Evolutionary conservation across 1,140 invertebrate genomes (phyloP).

Genomic region (Trypoxylus dichotomus): DNA sequence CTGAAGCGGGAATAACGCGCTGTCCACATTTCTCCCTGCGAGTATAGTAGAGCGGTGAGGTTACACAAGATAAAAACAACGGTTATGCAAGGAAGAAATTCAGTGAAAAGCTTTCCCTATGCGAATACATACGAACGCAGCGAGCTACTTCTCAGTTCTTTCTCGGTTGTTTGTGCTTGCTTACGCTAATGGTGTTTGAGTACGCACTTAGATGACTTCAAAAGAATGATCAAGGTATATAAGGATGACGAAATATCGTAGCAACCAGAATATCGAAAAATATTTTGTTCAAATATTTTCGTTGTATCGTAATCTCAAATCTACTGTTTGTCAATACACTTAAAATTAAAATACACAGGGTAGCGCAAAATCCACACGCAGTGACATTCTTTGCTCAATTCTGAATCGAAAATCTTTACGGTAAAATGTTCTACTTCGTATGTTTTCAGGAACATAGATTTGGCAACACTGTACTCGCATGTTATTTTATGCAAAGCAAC

Average conservation of each 20-base stretch:
- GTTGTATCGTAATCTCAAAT: too few relatives aligned
- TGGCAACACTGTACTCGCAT: too few relatives aligned
- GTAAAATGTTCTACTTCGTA: too few relatives aligned
- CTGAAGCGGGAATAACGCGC: constrained; percentile 23
- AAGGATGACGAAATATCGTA: background rate
- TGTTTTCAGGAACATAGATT: too few relatives aligned
- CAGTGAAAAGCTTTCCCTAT: constrained; percentile 42
- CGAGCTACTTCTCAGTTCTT: background rate
- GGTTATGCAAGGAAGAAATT: constrained; percentile 45
- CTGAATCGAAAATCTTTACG: too few relatives aligned
- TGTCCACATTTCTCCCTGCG: constrained; percentile 15
- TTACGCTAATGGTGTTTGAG: background rate
- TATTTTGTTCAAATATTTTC: too few relatives aligned
- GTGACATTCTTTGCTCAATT: too few relatives aligned
- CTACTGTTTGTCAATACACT: too few relatives aligned
- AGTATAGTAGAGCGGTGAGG: constrained; percentile 20
- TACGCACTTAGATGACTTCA: background rate
- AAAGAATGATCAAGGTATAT: background rate
- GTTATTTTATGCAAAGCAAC: too few relatives aligned
- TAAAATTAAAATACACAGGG: too few relatives aligned
- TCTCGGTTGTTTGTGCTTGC: background rate
- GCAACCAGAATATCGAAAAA: too few relatives aligned
- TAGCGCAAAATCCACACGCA: too few relatives aligned
- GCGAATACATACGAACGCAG: background rate
- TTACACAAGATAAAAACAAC: constrained; percentile 41